Conservation (phyloP, 2,888 invertebrate genomes). For the Euphydryas editha region DNA sequence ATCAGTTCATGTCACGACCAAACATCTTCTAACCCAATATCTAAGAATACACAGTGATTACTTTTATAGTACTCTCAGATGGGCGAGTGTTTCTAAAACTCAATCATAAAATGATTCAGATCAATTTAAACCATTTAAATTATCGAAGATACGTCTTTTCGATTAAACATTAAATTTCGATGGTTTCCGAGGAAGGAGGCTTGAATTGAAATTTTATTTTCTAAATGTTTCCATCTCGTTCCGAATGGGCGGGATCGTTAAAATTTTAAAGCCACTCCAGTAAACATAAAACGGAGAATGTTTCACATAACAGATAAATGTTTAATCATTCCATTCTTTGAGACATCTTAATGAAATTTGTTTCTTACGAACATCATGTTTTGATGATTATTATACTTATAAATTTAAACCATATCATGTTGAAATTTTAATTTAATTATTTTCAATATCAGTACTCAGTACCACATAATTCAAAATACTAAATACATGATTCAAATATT, state of each 20-base stretch:
- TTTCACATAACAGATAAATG: constrained; percentile 21
- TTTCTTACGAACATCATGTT: not conserved
- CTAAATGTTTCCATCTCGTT: not conserved
- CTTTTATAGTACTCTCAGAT: too few relatives aligned
- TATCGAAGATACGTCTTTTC: not conserved
- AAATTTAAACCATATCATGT: too few relatives aligned
- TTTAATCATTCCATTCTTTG: constrained; percentile 15
- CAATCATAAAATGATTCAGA: too few relatives aligned
- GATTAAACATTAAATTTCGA: not conserved
- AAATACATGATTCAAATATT: too few relatives aligned
- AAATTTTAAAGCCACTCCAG: constrained; percentile 25
- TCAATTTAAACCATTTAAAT: not conserved
- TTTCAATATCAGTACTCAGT: too few relatives aligned
- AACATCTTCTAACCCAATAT: too few relatives aligned
- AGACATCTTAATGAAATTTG: not conserved
- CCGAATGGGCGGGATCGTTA: constrained; percentile 20
- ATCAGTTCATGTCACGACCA: too few relatives aligned
- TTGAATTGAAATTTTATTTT: constrained; percentile 4
- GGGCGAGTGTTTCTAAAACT: too few relatives aligned
- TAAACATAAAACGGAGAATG: constrained; percentile 20
- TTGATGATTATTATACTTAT: not conserved
- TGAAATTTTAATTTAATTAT: too few relatives aligned
- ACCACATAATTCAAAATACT: too few relatives aligned
- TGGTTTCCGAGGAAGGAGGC: not conserved
- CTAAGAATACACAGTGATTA: too few relatives aligned